Evolutionary conservation across 1,140 invertebrate species (phyloP).

Genomic region (Lethocerus indicus): DNA sequence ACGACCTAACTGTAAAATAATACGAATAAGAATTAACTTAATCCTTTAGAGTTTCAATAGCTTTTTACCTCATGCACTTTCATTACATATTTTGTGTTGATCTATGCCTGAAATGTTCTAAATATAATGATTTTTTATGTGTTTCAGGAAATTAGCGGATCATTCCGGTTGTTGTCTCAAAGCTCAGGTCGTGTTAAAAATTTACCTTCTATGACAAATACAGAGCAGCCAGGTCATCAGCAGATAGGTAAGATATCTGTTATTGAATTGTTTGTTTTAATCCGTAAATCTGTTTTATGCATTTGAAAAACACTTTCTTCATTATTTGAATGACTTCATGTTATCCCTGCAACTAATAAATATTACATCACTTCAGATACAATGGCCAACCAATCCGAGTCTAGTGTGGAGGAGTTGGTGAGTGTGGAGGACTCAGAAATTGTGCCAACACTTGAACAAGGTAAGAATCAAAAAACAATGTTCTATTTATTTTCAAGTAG

Average conservation of each 20-base stretch:
- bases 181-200: slow-evolving; percentile 25
- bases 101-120: not conserved
- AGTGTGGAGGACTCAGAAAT: slow-evolving; percentile 18
- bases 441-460: slow-evolving; percentile 14
- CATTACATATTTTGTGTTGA: not conserved
- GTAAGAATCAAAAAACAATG: slow-evolving; percentile 1
- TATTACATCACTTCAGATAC: slow-evolving; percentile 13
- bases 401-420: slow-evolving; percentile 19
- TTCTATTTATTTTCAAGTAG: not conserved
- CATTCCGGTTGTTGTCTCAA: slow-evolving; percentile 32
- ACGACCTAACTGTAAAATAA: too few relatives aligned
- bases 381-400: slow-evolving; percentile 19
- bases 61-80: not conserved
- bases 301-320: not conserved
- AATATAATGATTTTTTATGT: slow-evolving; percentile 1
- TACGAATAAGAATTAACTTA: too few relatives aligned
- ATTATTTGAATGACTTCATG: not conserved
- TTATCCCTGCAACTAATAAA: not conserved
- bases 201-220: slow-evolving; percentile 14
- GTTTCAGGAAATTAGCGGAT: slow-evolving; percentile 27
- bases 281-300: not conserved
- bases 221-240: slow-evolving; percentile 7
- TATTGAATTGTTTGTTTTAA: too few relatives aligned
- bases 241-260: slow-evolving; percentile 9
- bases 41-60: too few relatives aligned